A percentile compares a stretch with the other conserved stretches of the same genome.
phyloP scores from a whole-genome alignment of 2,113 vertebrate species.

The Eurypyga helias region DNA sequence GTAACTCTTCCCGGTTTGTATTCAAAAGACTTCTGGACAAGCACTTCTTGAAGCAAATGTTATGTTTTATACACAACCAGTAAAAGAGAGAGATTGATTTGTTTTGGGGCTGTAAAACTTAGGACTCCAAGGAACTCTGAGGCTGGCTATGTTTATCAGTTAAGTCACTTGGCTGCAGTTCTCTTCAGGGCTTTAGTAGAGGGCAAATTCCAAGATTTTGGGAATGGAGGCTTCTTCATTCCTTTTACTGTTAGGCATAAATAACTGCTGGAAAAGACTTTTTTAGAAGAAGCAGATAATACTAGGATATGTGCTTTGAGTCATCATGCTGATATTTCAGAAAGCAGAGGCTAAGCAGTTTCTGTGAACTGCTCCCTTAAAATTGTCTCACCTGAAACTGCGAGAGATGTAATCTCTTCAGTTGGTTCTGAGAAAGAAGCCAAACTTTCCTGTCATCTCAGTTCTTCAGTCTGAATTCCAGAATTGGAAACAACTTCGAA shows the following conservation, averaged over 20 bases:
- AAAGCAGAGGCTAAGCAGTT: not conserved
- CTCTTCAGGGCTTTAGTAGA: not conserved
- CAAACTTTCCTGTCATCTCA: not conserved
- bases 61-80: slow-evolving; percentile 7
- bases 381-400: not conserved
- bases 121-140: not conserved
- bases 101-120: not conserved
- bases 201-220: not conserved
- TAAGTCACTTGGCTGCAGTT: not conserved
- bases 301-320: not conserved
- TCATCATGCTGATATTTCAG: not conserved
- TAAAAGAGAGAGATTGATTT: slow-evolving; percentile 8
- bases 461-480: not conserved
- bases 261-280: not conserved
- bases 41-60: slow-evolving; percentile 17
- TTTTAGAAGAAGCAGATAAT: not conserved
- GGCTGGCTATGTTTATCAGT: not conserved
- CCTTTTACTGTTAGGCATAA: not conserved
- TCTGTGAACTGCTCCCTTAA: not conserved
- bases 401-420: not conserved
- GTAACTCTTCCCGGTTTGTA: not conserved
- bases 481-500: not conserved
- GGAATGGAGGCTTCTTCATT: not conserved
- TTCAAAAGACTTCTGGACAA: not conserved
- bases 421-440: not conserved